Evolutionary conservation across 2,888 invertebrate genomes (phyloP), one percentile per base, ranked within the genome.

Genomic region (Taenaris catops): DNA sequence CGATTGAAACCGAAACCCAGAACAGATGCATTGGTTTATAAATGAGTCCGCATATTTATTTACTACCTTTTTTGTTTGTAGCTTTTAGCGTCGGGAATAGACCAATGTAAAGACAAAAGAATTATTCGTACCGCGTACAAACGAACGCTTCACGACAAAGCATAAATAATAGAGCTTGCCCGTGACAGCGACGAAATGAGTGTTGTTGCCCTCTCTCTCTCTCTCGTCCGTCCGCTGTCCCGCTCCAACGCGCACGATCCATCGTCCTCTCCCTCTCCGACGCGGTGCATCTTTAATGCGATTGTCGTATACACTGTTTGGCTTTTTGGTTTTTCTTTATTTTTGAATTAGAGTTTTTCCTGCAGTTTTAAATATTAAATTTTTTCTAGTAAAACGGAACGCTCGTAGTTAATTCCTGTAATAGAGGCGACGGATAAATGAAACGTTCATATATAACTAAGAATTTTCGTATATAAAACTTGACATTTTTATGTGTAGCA

Each of bases 121-220:
- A 33, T 29, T 31, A 41, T 31, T 34, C 38, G 14, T 24, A 8
- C 28, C 34, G 28, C 34, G 34, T 29, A 34, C 39, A 29, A 37
- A 41, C 31, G 34, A 34, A 37, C 34, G 32, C 32, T 20, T 25
- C 24, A 29, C 38, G 36, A 38, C 34, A 36, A 17, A 48, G 62
- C 54, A 73, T 76, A 75, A 79, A 76, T 78, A 76, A 79, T 76
- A 63, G 58, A 72, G 53, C 41, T 62, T 76, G 80, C 51, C 51
- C 25, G 53, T 72, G 78, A 80, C 80, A 78, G 66, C 63, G 63
- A 55, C 72, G 67, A 75, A 80, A 81, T 80, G 68, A 80, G 29
- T 39, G 32, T 11, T n/a, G n/a, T n/a, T 9, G 10, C 35, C 25
- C n/a, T 34, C 46, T 24, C 32, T n/a, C 26, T 38, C 37, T 10